Percentiles rank a stretch among this genome's conserved stretches.
Conservation (phyloP, 23 tunicate genomes). For the Halocynthia roretzi region DNA sequence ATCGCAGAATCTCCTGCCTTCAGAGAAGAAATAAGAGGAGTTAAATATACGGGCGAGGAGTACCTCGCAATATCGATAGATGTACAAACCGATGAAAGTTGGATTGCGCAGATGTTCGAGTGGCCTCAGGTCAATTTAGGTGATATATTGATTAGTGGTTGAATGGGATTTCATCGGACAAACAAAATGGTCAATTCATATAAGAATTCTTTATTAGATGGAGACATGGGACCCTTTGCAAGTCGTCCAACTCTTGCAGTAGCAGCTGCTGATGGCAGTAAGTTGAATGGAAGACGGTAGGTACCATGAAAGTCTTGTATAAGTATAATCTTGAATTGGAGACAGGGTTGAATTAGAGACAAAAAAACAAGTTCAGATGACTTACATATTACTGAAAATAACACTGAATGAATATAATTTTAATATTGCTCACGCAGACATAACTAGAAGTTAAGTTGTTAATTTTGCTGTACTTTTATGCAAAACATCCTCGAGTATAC, state of each 20-base stretch:
- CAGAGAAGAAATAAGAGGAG: constrained; percentile 36
- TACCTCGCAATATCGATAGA: constrained; percentile 65
- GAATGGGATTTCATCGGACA: too few species aligned
- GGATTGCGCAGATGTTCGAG: constrained; percentile 20
- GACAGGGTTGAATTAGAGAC: too few species aligned
- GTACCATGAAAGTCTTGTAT: too few species aligned
- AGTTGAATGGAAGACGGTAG: background rate
- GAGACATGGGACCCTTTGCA: background rate
- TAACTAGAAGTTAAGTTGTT: too few species aligned
- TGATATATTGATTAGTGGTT: background rate
- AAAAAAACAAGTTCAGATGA: too few species aligned
- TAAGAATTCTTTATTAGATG: background rate
- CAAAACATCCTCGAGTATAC: too few species aligned
- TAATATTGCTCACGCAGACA: too few species aligned
- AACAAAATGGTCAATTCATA: background rate
- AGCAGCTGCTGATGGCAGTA: constrained; percentile 18
- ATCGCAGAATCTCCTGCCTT: constrained; percentile 14
- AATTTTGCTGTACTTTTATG: too few species aligned
- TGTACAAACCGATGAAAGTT: constrained; percentile 89
- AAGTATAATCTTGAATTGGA: too few species aligned
- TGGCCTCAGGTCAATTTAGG: constrained; percentile 4
- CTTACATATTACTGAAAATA: too few species aligned
- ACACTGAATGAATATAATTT: too few species aligned
- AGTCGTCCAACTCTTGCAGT: constrained; percentile 17
- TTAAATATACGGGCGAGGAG: constrained; percentile 62